Evolutionary conservation across 2,113 vertebrate species (phyloP).

Genomic region (Pluvialis apricaria): DNA sequence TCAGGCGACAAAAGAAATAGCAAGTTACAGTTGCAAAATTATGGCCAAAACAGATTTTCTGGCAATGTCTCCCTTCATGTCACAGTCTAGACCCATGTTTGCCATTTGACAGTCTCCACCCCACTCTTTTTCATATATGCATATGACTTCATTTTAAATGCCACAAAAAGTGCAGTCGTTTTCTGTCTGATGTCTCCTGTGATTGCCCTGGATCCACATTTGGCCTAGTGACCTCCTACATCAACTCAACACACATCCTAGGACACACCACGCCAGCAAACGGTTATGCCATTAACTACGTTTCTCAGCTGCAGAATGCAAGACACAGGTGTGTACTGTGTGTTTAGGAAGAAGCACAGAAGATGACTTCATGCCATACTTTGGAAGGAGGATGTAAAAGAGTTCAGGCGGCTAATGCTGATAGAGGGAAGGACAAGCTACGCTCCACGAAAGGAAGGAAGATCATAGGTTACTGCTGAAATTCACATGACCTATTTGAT

Average conservation of each 20-base stretch:
- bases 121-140: neutral
- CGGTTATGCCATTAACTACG: neutral
- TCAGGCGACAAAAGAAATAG: neutral
- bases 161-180: neutral
- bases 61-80: neutral
- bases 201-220: neutral
- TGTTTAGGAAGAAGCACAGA: neutral
- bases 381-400: neutral
- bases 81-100: neutral
- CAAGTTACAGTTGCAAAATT: neutral
- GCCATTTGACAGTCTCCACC: neutral
- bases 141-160: neutral
- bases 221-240: neutral
- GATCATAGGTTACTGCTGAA: constrained; percentile 3
- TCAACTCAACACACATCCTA: neutral
- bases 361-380: neutral
- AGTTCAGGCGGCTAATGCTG: neutral
- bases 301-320: neutral
- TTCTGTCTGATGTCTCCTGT: neutral
- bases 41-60: constrained; percentile 1
- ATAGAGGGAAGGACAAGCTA: neutral
- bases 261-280: accelerated
- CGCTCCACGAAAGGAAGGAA: neutral
- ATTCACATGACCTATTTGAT: constrained; percentile 12
- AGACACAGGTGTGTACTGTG: neutral